Conservation (phyloP, 2,113 vertebrate species). For the Emydura subglobosa region DNA sequence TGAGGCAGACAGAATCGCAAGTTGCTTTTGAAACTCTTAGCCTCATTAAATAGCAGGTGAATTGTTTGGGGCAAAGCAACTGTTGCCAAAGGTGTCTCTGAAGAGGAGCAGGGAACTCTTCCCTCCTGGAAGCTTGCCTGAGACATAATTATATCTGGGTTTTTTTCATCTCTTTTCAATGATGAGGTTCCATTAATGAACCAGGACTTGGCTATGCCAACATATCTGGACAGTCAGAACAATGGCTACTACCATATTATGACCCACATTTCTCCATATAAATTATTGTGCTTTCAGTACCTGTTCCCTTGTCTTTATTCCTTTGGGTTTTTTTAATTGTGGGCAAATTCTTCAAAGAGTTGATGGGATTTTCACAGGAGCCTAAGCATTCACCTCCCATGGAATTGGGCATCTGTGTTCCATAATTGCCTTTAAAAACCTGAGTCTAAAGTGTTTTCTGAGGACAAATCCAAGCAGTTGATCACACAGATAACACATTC, state of each 20-base stretch:
- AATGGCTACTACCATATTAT: not conserved
- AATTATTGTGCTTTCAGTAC: not conserved
- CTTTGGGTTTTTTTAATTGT: not conserved
- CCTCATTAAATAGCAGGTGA: not conserved
- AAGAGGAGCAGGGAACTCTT: not conserved
- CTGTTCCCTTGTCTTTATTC: not conserved
- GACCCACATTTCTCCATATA: not conserved
- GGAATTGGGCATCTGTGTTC: not conserved
- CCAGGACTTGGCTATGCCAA: not conserved
- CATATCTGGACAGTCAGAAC: fast-evolving
- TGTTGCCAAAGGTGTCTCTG: not conserved
- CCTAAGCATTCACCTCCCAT: not conserved
- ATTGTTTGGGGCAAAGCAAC: not conserved
- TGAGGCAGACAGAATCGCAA: not conserved
- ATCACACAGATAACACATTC: not conserved
- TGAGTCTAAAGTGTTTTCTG: not conserved
- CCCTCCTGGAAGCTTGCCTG: not conserved
- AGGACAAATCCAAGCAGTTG: not conserved
- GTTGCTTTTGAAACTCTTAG: not conserved
- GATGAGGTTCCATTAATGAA: not conserved
- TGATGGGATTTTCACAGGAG: not conserved
- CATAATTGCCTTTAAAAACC: not conserved
- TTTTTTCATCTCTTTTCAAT: not conserved
- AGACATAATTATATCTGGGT: not conserved
- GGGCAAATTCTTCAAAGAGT: not conserved